Evolutionary conservation across 1,140 invertebrate genomes (phyloP), one percentile per base, ranked within the genome.

Genomic region (Coptotermes formosanus): DNA sequence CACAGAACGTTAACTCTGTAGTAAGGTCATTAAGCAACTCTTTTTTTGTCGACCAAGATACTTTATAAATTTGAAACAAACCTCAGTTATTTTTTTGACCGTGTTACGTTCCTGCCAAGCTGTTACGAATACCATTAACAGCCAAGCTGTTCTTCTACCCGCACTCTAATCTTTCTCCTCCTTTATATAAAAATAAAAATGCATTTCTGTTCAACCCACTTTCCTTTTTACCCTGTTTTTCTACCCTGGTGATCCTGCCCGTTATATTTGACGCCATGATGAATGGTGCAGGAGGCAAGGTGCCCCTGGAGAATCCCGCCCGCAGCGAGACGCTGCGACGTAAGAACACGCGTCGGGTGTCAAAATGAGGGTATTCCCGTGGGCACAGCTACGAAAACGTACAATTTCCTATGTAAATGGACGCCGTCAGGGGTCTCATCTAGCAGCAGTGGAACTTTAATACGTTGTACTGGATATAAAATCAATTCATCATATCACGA

Each of bases 361-460:
- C 25, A 75, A n/a, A 75, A 75, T 75, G n/a, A 30, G 64, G 64
- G 25, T 25, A 30, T n/a, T 75, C 64, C 64, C n/a, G n/a, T 30
- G 64, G 64, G n/a, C 64, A 3, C n/a, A 16, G 64, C 64, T 30
- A 30, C 64, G 19, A 21, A 9, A 25, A 75, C 64, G n/a, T 75
- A 30, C 64, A 75, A 75, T 75, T 75, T 75, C 64, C 64, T 14
- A 75, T 75, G 64, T 75, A 75, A 75, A 75, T 30, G 64, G 64
- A n/a, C 64, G n/a, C 64, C 64, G n/a, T 75, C 25, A 75, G 64
- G 64, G 64, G 64, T 55, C 64, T 75, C 64, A 75, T 75, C n/a
- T 30, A n/a, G 25, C 25, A 30, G 52, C 7, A 16, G 6, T 25
- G n/a, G 8, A 16, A 75, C 25, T 75, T 75, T 75, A 75, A 75